A percentile compares a stretch with the other conserved stretches of the same genome.
Evolutionary conservation across 2,797 vertebrate genomes (phyloP).

Genomic region (Lithobates sylvaticus): DNA sequence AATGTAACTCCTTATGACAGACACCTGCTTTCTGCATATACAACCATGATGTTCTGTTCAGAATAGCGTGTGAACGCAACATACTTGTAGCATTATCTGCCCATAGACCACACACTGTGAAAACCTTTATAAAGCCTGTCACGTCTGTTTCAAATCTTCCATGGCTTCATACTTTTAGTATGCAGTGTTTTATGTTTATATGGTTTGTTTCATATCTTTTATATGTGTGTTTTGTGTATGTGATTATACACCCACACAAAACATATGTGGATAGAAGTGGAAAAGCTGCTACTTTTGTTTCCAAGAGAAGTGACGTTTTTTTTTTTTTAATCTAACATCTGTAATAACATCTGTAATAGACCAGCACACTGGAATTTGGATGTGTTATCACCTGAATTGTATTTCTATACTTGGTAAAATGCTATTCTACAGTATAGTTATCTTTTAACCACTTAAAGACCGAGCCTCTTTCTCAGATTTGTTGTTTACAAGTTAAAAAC

Average conservation of each 20-base stretch:
- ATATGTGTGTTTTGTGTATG: neutral
- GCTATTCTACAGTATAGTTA: too few relatives aligned
- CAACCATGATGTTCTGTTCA: conserved; percentile 29
- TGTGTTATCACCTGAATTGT: too few relatives aligned
- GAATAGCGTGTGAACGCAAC: neutral
- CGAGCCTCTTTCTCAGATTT: too few relatives aligned
- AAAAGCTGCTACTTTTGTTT: too few relatives aligned
- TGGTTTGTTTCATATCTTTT: neutral
- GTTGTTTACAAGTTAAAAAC: too few relatives aligned
- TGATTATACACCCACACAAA: neutral
- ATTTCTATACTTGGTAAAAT: too few relatives aligned
- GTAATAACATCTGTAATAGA: too few relatives aligned
- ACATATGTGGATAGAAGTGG: too few relatives aligned
- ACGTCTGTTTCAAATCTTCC: conserved; percentile 1
- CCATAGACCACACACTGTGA: conserved; percentile 17
- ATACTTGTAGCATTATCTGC: conserved; percentile 17
- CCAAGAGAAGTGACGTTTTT: too few relatives aligned
- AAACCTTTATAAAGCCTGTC: neutral
- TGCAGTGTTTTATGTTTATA: neutral
- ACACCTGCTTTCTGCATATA: conserved; percentile 49
- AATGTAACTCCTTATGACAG: conserved; percentile 55
- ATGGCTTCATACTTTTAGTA: neutral
- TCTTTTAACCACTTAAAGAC: too few relatives aligned
- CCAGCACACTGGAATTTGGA: too few relatives aligned
- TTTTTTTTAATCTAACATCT: too few relatives aligned